These are phyloP conservation scores for Polia nebulosa DNA, from an alignment of 2,888 invertebrate genomes.

Conservation along the genomic window DNA sequence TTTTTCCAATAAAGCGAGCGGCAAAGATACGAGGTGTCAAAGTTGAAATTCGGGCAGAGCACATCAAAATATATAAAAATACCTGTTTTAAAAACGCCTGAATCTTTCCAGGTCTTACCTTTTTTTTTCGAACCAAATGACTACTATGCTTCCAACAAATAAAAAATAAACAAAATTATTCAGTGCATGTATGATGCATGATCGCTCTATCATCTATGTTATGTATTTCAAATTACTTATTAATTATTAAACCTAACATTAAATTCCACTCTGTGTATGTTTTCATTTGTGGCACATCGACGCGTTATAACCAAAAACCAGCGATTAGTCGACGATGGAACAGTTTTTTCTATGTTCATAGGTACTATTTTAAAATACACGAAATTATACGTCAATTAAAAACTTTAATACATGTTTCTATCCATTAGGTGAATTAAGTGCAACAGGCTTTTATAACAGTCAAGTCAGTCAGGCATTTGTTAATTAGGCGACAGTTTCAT, in stretches of 20 bases:
- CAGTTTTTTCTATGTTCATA: background rate
- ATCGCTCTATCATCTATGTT: background rate
- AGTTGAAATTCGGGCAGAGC: too few species aligned
- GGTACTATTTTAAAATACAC: background rate
- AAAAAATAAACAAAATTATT: background rate
- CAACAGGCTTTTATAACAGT: conserved; percentile 13
- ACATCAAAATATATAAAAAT: too few species aligned
- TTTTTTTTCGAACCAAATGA: too few species aligned
- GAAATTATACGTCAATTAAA: background rate
- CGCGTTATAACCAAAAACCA: background rate
- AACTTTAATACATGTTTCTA: background rate
- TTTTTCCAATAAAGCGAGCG: too few species aligned
- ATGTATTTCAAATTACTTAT: conserved; percentile 8
- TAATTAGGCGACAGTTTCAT: conserved; percentile 47
- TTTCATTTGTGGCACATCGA: conserved; percentile 4
- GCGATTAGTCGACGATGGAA: background rate
- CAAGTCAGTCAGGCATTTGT: conserved; percentile 26
- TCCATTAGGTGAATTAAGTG: conserved; percentile 22
- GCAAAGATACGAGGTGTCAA: too few species aligned
- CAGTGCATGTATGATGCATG: conserved; percentile 10
- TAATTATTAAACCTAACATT: conserved; percentile 26
- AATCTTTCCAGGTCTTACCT: too few species aligned
- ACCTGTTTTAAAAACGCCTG: too few species aligned
- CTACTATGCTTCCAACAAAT: background rate
- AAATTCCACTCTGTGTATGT: background rate